These are phyloP conservation scores for Apodemus agrarius DNA, from an alignment of 2,797 vertebrate species.

Conservation along the genomic window DNA sequence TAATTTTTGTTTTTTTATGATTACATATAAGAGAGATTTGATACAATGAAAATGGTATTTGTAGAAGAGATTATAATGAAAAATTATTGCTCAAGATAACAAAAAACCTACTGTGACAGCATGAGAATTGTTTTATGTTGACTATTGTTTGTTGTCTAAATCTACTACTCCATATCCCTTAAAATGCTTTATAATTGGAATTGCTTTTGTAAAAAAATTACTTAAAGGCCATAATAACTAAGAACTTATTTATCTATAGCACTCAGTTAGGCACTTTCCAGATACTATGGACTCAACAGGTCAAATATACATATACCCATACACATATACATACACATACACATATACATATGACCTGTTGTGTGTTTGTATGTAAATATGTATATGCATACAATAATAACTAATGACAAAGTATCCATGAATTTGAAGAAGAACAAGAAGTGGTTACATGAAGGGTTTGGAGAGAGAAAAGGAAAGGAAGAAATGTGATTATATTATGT, in stretches of 20 bases:
- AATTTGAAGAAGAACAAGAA: neutral
- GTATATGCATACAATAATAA: neutral
- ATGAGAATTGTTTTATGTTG: neutral
- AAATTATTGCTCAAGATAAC: slow-evolving; percentile 60
- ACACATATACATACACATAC: too few relatives aligned
- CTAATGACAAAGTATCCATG: neutral
- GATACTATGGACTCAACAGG: neutral
- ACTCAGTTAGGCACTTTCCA: neutral
- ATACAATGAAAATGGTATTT: slow-evolving; percentile 74
- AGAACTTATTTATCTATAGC: neutral
- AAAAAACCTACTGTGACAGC: neutral
- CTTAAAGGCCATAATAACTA: slow-evolving; percentile 9
- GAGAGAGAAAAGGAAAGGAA: neutral
- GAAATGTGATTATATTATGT: neutral
- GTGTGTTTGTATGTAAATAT: too few relatives aligned
- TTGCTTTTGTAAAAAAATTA: too few relatives aligned
- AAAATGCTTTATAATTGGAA: slow-evolving; percentile 4
- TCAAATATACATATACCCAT: neutral
- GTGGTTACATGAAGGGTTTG: neutral
- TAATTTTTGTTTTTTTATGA: slow-evolving; percentile 39
- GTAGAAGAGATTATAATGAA: slow-evolving; percentile 32
- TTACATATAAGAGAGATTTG: slow-evolving; percentile 51
- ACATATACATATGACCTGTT: too few relatives aligned
- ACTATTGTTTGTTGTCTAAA: neutral
- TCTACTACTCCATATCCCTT: neutral